phyloP scores from a whole-genome alignment of 2,797 vertebrate species.

The Eupleurogrammus muticus region DNA sequence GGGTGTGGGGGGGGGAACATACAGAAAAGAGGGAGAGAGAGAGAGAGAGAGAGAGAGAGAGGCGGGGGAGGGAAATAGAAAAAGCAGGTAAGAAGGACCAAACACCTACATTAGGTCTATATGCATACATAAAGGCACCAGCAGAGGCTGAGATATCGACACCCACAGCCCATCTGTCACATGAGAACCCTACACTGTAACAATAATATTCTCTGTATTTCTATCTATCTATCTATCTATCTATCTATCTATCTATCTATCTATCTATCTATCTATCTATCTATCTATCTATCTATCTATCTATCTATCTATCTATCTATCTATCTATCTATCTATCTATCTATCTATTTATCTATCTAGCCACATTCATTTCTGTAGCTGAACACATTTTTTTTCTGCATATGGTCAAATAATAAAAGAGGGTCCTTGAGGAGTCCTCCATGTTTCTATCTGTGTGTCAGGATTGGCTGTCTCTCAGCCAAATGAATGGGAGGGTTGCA shows the following conservation, averaged over 20 bases:
- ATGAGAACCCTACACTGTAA: slow-evolving; percentile 54
- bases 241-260: no score
- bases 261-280: slow-evolving; percentile 1
- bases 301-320: slow-evolving; percentile 2
- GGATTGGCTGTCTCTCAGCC: no score
- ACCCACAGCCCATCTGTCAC: slow-evolving; percentile 75
- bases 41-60: slow-evolving; percentile 21
- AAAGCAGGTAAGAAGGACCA: slow-evolving; percentile 64
- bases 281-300: neutral
- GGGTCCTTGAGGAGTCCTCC: no score
- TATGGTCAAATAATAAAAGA: no score
- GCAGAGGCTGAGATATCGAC: slow-evolving; percentile 64
- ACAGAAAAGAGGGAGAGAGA: neutral
- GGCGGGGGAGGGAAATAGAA: slow-evolving; percentile 20
- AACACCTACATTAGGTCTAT: slow-evolving; percentile 51
- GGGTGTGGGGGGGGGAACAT: neutral
- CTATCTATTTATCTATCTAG: no score
- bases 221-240: neutral
- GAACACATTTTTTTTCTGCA: no score
- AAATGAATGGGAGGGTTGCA: no score
- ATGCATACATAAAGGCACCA: slow-evolving; percentile 56
- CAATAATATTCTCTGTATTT: slow-evolving; percentile 53
- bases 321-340: neutral
- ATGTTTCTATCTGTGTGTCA: no score
- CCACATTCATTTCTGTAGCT: no score